Evolutionary conservation across 2,888 invertebrate species (phyloP).

Genomic region (Hypselothyrea guttata): DNA sequence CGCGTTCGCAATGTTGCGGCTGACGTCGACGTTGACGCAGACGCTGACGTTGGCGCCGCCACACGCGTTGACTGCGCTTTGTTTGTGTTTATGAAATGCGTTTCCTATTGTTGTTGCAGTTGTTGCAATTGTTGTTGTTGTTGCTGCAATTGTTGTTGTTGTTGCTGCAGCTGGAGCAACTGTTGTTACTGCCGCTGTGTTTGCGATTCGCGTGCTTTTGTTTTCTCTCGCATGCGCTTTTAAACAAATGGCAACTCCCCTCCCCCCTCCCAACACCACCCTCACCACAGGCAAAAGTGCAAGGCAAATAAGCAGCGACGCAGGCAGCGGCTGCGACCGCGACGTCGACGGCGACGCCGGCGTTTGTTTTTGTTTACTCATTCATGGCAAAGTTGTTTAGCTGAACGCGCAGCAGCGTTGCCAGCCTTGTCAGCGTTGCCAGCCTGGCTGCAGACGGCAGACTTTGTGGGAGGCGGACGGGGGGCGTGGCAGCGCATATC

Average conservation of each 20-base stretch:
- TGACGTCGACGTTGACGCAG: slow-evolving; percentile 15
- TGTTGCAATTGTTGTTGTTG: slow-evolving; percentile 16
- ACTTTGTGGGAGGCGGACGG: slow-evolving; percentile 22
- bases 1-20: neutral
- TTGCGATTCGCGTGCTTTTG: slow-evolving; percentile 68
- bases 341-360: slow-evolving; percentile 40
- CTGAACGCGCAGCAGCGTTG: slow-evolving; percentile 56
- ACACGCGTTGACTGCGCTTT: slow-evolving; percentile 4
- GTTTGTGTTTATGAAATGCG: slow-evolving; percentile 61
- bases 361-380: slow-evolving; percentile 75
- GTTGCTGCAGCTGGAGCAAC: slow-evolving; percentile 3
- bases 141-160: slow-evolving; percentile 37
- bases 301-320: slow-evolving; percentile 62
- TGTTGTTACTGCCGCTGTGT: slow-evolving; percentile 28
- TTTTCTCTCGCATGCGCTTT: slow-evolving; percentile 65
- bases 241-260: slow-evolving; percentile 39
- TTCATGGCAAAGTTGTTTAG: slow-evolving; percentile 74
- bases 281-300: slow-evolving; percentile 54
- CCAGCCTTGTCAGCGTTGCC: slow-evolving; percentile 53
- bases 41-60: slow-evolving; percentile 14
- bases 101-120: slow-evolving; percentile 59
- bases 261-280: slow-evolving; percentile 31
- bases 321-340: slow-evolving; percentile 19
- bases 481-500: slow-evolving; percentile 5
- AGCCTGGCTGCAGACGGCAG: slow-evolving; percentile 38